Base-by-base conservation (phyloP, 2,888 invertebrate species). In the Spodoptera exigua region DNA sequence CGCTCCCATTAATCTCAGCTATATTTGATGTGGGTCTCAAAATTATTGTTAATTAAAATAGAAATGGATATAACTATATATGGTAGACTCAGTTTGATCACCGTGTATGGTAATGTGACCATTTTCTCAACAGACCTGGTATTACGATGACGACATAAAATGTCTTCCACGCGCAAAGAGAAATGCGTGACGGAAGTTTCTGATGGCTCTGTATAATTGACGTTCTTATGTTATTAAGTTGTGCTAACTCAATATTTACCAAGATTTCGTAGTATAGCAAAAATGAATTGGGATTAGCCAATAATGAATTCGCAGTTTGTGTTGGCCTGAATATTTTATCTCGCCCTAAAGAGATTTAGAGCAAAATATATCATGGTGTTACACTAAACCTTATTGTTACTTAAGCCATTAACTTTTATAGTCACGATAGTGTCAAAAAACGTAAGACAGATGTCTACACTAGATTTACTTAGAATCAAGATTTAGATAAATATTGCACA, bases 31-130 rank as follows among this genome's bases (percentile, higher is more conserved):
- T 14, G 16, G 16, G 14, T 36, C 35, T 60, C 18, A 37, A 67
- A 27, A 60, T 35, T 39, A 27, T 32, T 35, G 40, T 57, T 65
- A 36, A 67, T 68, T 68, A 40, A 48, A 59, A 48, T 40, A 39
- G 14, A 37, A 41, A 64, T 71, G 48, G 40, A 60, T 37, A 54
- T 21, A 44, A 44, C 61, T 45, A 39, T 47, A 43, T 52, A 68
- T 27, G 61, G 52, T 9, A 18, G 36, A 54, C 10, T 45, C 27
- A 35, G 40, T 66, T 63, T 43, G 13, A 43, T 47, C 32, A 44
- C 14, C 13, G 4, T 21, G 21, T 57, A 44, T 17, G 32, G 16
- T 47, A 64, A 63, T 47, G 1, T 17, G 3, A 2, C 7, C 14
- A 16, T 47, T 70, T 47, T 34, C 51, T 44, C 36, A 70, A 51